Conservation (phyloP, 1,140 invertebrate genomes). For the Macrotrachela quadricornifera region DNA sequence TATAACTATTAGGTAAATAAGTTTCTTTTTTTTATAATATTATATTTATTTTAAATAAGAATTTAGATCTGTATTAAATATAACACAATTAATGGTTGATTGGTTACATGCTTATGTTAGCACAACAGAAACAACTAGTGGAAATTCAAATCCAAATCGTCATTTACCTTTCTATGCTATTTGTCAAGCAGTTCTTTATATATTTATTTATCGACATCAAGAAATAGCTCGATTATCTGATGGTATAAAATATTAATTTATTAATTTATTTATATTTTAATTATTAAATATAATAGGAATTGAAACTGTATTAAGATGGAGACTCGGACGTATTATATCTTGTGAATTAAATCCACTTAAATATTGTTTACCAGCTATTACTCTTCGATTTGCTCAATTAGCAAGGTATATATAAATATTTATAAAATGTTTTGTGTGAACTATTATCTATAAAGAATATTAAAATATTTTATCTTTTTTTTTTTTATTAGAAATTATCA, state of each 20-base stretch:
- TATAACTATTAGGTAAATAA: constrained; percentile 33
- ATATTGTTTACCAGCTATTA: constrained; percentile 49
- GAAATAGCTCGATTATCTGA: constrained; percentile 27
- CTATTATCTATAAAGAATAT: too few relatives aligned
- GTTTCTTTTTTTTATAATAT: too few relatives aligned
- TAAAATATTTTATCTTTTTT: too few relatives aligned
- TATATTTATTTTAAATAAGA: too few relatives aligned
- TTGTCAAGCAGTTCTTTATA: constrained; percentile 69
- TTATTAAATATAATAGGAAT: constrained; percentile 16
- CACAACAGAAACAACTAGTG: constrained; percentile 33
- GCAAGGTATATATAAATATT: constrained; percentile 31
- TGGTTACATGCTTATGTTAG: constrained; percentile 56
- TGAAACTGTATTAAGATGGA: constrained; percentile 4
- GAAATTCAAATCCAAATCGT: constrained; percentile 35
- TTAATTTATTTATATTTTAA: constrained; percentile 35
- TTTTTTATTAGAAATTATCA: constrained; percentile 40
- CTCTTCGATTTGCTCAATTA: constrained; percentile 58
- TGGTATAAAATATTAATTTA: too few relatives aligned
- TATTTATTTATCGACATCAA: constrained; percentile 61
- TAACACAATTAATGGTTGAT: constrained; percentile 38
- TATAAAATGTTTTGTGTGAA: too few relatives aligned
- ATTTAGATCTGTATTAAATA: constrained; percentile 31
- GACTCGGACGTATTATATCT: constrained; percentile 47
- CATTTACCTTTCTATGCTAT: constrained; percentile 68
- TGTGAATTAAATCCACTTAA: constrained; percentile 61